phyloP scores from a whole-genome alignment of 2,797 vertebrate species.

The Thamnophis elegans region DNA sequence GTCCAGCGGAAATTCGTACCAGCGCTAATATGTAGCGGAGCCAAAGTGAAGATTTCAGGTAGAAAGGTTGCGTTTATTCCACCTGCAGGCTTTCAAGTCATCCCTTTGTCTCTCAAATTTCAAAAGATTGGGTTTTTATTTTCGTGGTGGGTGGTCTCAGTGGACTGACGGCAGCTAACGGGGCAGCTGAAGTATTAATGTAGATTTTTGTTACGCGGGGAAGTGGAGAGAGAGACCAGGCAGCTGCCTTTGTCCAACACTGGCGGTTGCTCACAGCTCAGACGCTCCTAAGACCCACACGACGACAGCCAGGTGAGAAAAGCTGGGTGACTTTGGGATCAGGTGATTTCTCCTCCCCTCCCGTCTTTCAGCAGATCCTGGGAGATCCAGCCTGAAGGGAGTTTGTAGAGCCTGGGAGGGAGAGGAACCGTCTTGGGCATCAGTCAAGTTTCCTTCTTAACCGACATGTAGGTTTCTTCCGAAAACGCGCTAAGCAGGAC shows the following conservation, averaged over 20 bases:
- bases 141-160: not conserved
- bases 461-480: constrained; percentile 14
- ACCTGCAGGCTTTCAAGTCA: not conserved
- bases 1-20: not conserved
- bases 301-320: no score
- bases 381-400: not conserved
- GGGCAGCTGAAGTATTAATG: not conserved
- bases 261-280: not conserved
- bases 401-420: not conserved
- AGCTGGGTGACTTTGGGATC: not conserved
- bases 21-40: not conserved
- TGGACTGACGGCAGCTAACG: not conserved
- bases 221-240: no score
- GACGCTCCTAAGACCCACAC: not conserved
- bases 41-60: not conserved
- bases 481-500: constrained; percentile 21
- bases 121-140: not conserved
- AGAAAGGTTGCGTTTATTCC: not conserved
- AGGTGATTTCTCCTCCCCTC: not conserved
- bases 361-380: not conserved
- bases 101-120: not conserved
- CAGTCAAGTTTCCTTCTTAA: constrained; percentile 14
- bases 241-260: not conserved
- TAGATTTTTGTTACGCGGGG: not conserved
- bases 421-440: not conserved